phyloP scores from a whole-genome alignment of 2,888 invertebrate genomes.

The Elysia crispata region DNA sequence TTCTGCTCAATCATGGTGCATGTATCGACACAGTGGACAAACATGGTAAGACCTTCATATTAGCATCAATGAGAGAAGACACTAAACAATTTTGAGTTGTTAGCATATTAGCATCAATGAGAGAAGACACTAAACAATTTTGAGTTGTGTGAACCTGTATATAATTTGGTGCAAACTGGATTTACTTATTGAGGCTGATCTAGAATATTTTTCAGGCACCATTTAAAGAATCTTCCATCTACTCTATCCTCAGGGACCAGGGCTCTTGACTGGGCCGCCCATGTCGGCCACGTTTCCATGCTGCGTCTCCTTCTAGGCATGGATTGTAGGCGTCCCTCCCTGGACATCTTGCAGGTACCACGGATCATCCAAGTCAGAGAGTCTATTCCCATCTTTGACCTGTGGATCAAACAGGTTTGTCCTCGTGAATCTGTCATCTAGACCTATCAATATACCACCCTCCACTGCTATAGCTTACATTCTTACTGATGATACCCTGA shows the following conservation, averaged over 20 bases:
- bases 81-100: no score
- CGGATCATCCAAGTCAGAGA: constrained; percentile 42
- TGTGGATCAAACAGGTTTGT: constrained; percentile 36
- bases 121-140: no score
- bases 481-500: no score
- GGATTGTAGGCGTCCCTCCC: constrained; percentile 42
- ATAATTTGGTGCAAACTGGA: no score
- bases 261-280: constrained; percentile 44
- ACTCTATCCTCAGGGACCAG: constrained; percentile 41
- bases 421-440: no score
- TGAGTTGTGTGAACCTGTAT: no score
- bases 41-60: constrained; percentile 41
- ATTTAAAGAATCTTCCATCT: not conserved
- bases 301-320: constrained; percentile 46
- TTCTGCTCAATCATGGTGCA: constrained; percentile 49
- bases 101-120: no score
- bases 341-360: constrained; percentile 41
- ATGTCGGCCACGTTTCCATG: constrained; percentile 44
- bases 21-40: constrained; percentile 44
- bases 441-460: no score
- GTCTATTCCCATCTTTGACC: constrained; percentile 43
- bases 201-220: not conserved
- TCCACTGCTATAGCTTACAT: no score
- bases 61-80: no score
- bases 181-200: no score